Evolutionary conservation across 1,140 invertebrate species (phyloP), one percentile per base, ranked within the genome.

Genomic region (Drosophila asahinai): DNA sequence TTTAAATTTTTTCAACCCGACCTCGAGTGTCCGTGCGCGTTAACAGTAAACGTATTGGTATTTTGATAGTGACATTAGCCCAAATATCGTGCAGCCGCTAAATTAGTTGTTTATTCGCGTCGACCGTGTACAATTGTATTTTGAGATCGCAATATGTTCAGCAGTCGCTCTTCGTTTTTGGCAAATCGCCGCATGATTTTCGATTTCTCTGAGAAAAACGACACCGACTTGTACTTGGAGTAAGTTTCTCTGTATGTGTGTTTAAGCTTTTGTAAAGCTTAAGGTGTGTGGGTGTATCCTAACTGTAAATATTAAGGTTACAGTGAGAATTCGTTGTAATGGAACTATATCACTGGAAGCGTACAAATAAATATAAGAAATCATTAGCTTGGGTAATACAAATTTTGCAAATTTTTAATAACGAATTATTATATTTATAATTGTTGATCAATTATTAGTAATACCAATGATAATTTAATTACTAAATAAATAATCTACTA

Each of bases 101-200:
- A 59, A 49, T 67, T 67, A 43, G 81, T 89, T 84, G 72, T 73
- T 58, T 58, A 76, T 65, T 73, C 57, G 63, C 80, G 66, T 89
- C 54, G 84, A 82, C 43, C 76, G 81, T 90, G 79, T 90, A 80
- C 51, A 67, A 49, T 65, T 48, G 43, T 25, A 81, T 45, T 70
- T 75, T 36, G 55, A 67, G 27, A 67, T 60, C n/a, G 17, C 47
- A 66, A 54, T 60, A 86, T 92, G 91, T 91, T 91, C 71, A 84
- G 66, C 52, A 92, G 75, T 66, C 81, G 83, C 68, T 57, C 81
- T 72, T 84, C 86, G 52, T 81, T 90, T 75, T 58, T 89, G 75
- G 91, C 78, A 52, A 91, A 92, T 87, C 91, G 91, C 67, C 86
- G 91, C 42, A 87, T 92, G 76, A 92, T 92, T 66, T 92, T 92